Percentiles rank a stretch among this genome's conserved stretches.
Evolutionary conservation across 2,797 vertebrate genomes (phyloP).

Genomic region (Periophthalmus magnuspinnatus): DNA sequence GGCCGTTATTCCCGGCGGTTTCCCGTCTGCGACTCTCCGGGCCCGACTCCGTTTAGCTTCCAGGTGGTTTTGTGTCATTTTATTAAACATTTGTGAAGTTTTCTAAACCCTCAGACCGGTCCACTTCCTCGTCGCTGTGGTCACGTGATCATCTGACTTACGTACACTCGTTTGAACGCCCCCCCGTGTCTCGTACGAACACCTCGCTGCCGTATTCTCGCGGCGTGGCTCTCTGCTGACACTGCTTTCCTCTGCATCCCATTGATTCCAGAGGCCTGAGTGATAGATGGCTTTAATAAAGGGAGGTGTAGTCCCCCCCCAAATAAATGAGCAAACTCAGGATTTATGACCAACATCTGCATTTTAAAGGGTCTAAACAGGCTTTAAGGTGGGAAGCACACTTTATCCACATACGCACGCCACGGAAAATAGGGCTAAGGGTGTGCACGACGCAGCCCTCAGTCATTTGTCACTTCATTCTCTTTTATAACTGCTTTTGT

Average conservation of each 20-base stretch:
- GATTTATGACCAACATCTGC: slow-evolving; percentile 81
- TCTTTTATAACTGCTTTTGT: slow-evolving; percentile 36
- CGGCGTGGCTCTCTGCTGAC: slow-evolving; percentile 66
- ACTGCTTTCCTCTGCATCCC: slow-evolving; percentile 76
- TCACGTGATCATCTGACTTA: slow-evolving; percentile 1
- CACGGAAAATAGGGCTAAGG: slow-evolving; percentile 31
- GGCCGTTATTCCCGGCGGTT: neutral
- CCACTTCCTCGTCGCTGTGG: neutral
- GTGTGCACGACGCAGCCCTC: slow-evolving; percentile 21
- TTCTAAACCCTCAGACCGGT: neutral
- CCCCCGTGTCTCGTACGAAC: slow-evolving; percentile 45
- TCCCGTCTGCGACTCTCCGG: too few species aligned
- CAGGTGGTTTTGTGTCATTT: too few species aligned
- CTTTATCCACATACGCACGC: slow-evolving; percentile 47
- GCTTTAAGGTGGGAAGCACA: slow-evolving; percentile 52
- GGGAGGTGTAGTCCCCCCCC: slow-evolving; percentile 74
- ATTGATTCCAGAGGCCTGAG: slow-evolving; percentile 74
- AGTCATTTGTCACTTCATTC: slow-evolving; percentile 48
- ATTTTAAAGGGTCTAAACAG: slow-evolving; percentile 72
- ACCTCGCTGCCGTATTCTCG: slow-evolving; percentile 57
- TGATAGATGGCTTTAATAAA: slow-evolving; percentile 87
- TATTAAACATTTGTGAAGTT: neutral
- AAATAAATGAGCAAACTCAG: slow-evolving; percentile 78
- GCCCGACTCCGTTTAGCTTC: too few species aligned
- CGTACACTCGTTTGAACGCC: slow-evolving; percentile 6